Evolutionary conservation across 2,113 vertebrate genomes (phyloP), one percentile per base, ranked within the genome.

Genomic region (Ovis aries): DNA sequence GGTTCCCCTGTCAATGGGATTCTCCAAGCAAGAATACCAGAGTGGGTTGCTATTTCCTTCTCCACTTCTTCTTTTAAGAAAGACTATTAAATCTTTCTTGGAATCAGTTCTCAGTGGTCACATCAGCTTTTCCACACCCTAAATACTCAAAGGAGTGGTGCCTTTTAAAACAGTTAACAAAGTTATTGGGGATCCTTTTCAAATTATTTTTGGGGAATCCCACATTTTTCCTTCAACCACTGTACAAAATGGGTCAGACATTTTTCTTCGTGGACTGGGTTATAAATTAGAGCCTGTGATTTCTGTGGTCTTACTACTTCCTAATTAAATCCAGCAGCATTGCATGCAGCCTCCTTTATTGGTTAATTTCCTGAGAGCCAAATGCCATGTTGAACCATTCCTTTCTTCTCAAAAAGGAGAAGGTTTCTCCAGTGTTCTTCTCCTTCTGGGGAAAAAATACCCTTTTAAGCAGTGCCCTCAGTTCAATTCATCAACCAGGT

Each of bases 361-460:
- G 98, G 87, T 93, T 74, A 55, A 89, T 95, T 97, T 94, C 91
- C 83, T 60, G 45, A 33, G 27, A 94, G 48, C 59, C 4, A 1
- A 94, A 95, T 43, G 14, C 80, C 85, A 50, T 29, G 9, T 67
- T 82, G 77, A 97, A 45, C 77, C 85, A 1, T 16, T 89, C 87
- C 43, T 77, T 10, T 94, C 67, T 96, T 83, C 27, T 78, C 16
- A 1, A 90, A 95, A 82, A 43, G 50, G 3, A 31, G 88, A 23
- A 33, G n/a, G 87, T 48, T 9, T 91, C 57, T 27, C 0, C 80
- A 95, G 86, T 94, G 14, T 88, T 98, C 2, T 96, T 74, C 29
- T 87, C 36, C 89, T 97, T 88, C 50, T 88, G 91, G 59, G 64
- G 97, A 96, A 97, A 97, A 97, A 19, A 1, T 97, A 89, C 31